Evolutionary conservation across 2,888 invertebrate species (phyloP), one percentile per base, ranked within the genome.

Genomic region (Apotomis capreana): DNA sequence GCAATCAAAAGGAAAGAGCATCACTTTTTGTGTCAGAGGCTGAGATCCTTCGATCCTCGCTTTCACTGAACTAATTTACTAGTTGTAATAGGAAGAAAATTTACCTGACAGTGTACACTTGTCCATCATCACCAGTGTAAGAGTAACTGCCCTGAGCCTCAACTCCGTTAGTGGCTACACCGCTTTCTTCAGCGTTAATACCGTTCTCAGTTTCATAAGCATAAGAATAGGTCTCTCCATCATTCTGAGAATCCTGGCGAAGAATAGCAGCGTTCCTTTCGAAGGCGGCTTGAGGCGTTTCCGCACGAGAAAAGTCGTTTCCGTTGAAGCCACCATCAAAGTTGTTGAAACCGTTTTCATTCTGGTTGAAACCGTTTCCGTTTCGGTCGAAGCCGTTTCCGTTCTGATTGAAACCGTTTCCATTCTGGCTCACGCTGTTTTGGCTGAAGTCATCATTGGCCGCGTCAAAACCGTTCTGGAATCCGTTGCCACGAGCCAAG

Each of bases 171-270:
- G 87, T 87, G 1, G 91, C 92, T 3, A 91, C 88, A 36, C 92
- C 92, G 73, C 76, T 89, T 69, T 92, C 92, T 70, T 92, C 91
- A 73, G 88, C 92, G 70, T 77, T 80, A 54, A 93, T 92, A 3
- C 92, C 92, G 74, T 92, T 92, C 70, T 92, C 90, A 54, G 92
- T 92, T 76, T 93, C 91, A 76, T 84, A 92, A 69, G 87, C 85
- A 60, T 89, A 92, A 0, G 89, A 82, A 75, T 87, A 92, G 52
- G 83, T 84, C 64, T 92, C 89, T 73, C 91, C 92, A 80, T 92
- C 85, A 72, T 90, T 90, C 40, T 87, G 81, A 72, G 82, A 87
- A 67, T 88, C 87, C 75, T 88, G 89, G 46, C 92, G 89, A 69
- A 93, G 85, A 49, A 92, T 89, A 15, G 87, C 90, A 40, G 92